A percentile compares a stretch with the other conserved stretches of the same genome.
Conservation (phyloP, 2,888 invertebrate genomes). For the Tanypteryx hageni region DNA sequence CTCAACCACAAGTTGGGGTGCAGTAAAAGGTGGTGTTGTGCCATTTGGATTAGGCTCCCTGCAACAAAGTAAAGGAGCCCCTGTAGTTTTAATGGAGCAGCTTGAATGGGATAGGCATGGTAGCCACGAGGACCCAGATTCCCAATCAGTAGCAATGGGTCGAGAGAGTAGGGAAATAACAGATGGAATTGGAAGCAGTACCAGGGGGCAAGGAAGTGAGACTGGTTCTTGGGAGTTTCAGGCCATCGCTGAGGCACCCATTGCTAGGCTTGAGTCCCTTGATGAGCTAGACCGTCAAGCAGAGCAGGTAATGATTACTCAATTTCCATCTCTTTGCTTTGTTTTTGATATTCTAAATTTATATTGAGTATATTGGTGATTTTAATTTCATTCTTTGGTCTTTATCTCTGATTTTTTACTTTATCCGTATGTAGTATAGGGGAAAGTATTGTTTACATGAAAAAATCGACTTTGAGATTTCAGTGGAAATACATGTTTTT, state of each 20-base stretch:
- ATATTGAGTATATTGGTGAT: too few relatives aligned
- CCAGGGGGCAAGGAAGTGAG: slow-evolving; percentile 68
- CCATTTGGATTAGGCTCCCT: slow-evolving; percentile 48
- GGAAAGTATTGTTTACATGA: too few relatives aligned
- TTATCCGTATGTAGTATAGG: too few relatives aligned
- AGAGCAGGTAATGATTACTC: slow-evolving; percentile 8
- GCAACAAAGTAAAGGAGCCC: slow-evolving; percentile 54
- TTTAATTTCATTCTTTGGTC: too few relatives aligned
- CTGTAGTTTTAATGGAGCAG: slow-evolving; percentile 47
- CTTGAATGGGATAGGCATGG: slow-evolving; percentile 43
- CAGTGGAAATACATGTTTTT: too few relatives aligned
- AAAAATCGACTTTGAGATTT: too few relatives aligned
- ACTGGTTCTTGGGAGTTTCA: slow-evolving; percentile 71
- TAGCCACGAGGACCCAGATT: slow-evolving; percentile 43
- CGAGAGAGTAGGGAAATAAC: slow-evolving; percentile 36
- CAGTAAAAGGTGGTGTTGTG: slow-evolving; percentile 51
- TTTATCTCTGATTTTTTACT: too few relatives aligned
- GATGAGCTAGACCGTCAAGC: slow-evolving; percentile 78
- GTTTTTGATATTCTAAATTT: too few relatives aligned
- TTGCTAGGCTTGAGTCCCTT: slow-evolving; percentile 82
- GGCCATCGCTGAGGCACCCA: slow-evolving; percentile 76
- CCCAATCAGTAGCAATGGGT: slow-evolving; percentile 32
- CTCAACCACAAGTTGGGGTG: slow-evolving; percentile 59
- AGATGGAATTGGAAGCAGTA: slow-evolving; percentile 44
- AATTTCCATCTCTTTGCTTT: neutral